Conservation (phyloP, 23 tunicate genomes). For the Clavelina lepadiformis region DNA sequence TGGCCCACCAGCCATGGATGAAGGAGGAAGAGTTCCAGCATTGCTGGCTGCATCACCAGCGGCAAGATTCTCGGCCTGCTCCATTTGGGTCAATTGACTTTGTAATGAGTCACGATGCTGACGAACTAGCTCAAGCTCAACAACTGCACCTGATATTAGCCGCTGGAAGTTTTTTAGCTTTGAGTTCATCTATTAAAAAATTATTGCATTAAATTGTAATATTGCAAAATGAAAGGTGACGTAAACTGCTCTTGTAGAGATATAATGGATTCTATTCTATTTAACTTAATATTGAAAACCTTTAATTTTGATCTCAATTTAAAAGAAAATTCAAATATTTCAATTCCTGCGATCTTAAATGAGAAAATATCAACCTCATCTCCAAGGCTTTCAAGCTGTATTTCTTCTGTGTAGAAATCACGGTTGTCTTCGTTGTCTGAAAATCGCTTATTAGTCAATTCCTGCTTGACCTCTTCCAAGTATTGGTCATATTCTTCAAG, state of each 20-base stretch:
- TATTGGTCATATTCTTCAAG: slow-evolving; percentile 81
- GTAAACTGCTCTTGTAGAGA: too few relatives aligned
- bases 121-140: slow-evolving; percentile 70
- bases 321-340: too few relatives aligned
- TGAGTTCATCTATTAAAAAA: slow-evolving; percentile 47
- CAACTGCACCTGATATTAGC: slow-evolving; percentile 52
- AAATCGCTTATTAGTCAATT: slow-evolving; percentile 28
- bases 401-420: slow-evolving; percentile 62
- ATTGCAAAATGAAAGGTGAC: too few relatives aligned
- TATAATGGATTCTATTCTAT: too few relatives aligned
- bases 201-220: too few relatives aligned
- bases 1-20: slow-evolving; percentile 96
- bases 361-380: slow-evolving; percentile 56
- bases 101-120: slow-evolving; percentile 71
- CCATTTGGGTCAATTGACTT: slow-evolving; percentile 70
- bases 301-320: too few relatives aligned
- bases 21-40: slow-evolving; percentile 80
- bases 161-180: slow-evolving; percentile 69
- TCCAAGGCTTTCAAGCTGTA: slow-evolving; percentile 60
- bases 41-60: slow-evolving; percentile 75
- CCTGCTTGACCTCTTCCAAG: slow-evolving; percentile 71
- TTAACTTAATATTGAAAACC: background rate
- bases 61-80: slow-evolving; percentile 72
- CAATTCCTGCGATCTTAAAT: too few relatives aligned
- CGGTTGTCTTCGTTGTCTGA: slow-evolving; percentile 50